Evolutionary conservation across 2,888 invertebrate genomes (phyloP).

Genomic region (Troilus luridus): DNA sequence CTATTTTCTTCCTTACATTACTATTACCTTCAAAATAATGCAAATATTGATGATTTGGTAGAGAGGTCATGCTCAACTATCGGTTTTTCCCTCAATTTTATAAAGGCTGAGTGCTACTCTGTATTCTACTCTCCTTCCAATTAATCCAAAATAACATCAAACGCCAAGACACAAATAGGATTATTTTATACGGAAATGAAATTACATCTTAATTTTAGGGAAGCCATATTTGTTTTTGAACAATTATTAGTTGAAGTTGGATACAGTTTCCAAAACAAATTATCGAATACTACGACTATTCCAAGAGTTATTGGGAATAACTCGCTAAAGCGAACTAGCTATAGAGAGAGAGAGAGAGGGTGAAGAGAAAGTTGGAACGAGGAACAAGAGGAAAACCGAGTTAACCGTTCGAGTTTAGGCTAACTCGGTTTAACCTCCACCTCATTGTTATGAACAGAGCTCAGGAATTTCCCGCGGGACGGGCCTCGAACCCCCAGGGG

Average conservation of each 20-base stretch:
- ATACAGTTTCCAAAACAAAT: background rate
- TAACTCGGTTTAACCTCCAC: background rate
- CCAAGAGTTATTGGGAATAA: background rate
- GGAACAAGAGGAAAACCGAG: slow-evolving; percentile 2
- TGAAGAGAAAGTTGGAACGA: background rate
- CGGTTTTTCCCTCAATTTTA: too few species aligned
- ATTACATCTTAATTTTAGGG: too few species aligned
- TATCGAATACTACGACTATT: background rate
- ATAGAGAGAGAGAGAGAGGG: background rate
- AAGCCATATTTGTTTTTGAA: too few species aligned
- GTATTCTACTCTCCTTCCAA: too few species aligned
- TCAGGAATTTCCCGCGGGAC: background rate
- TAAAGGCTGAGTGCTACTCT: too few species aligned
- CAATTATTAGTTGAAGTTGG: background rate
- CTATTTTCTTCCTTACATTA: too few species aligned
- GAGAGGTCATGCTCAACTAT: too few species aligned
- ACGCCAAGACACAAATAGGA: too few species aligned
- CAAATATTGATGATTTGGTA: too few species aligned
- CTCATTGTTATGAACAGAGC: background rate
- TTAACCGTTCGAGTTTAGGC: background rate
- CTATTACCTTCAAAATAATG: too few species aligned
- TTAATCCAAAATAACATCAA: too few species aligned
- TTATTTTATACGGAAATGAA: too few species aligned
- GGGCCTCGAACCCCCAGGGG: background rate
- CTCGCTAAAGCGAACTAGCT: background rate